Evolutionary conservation across 92 coral and sea anemone genomes (phyloP).

Genomic region (Scolanthus callimorphus): DNA sequence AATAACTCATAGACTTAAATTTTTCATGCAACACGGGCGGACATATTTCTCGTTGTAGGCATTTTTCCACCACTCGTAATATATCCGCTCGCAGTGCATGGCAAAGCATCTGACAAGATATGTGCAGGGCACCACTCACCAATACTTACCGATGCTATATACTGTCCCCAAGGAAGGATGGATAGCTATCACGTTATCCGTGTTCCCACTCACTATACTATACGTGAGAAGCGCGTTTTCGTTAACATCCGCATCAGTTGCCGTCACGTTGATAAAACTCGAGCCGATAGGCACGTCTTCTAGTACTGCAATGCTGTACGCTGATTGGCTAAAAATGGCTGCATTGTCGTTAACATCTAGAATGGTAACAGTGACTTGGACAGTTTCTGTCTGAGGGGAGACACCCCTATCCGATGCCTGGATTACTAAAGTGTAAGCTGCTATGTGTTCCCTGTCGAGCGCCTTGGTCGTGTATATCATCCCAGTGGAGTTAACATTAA

Average conservation of each 20-base stretch:
- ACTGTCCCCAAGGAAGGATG: conserved; percentile 26
- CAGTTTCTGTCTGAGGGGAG: conserved; percentile 50
- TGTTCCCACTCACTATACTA: conserved; percentile 52
- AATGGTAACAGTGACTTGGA: conserved; percentile 45
- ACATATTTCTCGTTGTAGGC: too few relatives aligned
- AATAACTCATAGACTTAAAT: too few relatives aligned
- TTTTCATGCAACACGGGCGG: too few relatives aligned
- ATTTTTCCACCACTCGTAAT: too few relatives aligned
- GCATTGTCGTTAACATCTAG: conserved; percentile 51
- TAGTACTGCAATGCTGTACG: conserved; percentile 33
- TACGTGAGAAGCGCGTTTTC: conserved; percentile 41
- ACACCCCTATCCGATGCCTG: conserved; percentile 50
- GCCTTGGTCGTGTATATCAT: conserved; percentile 45
- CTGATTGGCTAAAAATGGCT: conserved; percentile 31
- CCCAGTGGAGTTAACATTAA: conserved; percentile 30
- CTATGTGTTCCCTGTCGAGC: conserved; percentile 53
- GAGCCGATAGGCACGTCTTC: conserved; percentile 36
- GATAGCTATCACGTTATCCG: conserved; percentile 43
- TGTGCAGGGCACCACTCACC: too few relatives aligned
- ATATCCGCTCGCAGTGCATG: too few relatives aligned
- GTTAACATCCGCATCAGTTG: conserved; percentile 43
- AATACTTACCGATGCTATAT: conserved; percentile 38
- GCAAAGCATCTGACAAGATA: too few relatives aligned
- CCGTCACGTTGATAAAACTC: conserved; percentile 36
- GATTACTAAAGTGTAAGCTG: conserved; percentile 29